Base-by-base conservation (phyloP, 2,797 vertebrate species). In the Manis javanica region DNA sequence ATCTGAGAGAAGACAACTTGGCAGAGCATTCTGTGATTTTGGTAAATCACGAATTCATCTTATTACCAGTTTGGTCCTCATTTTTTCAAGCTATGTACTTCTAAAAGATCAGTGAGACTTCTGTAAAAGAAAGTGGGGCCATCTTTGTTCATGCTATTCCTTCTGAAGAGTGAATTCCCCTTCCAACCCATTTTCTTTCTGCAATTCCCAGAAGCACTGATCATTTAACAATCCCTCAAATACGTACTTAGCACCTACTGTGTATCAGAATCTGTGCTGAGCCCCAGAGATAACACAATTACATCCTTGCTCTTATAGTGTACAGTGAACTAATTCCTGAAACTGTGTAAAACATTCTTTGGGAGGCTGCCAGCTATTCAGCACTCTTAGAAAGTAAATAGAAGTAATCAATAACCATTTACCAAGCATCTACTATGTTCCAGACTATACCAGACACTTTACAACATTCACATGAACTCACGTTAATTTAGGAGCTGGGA, bases 331-430 rank as follows among this genome's bases (percentile, higher is more conserved):
- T 61, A 6, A 55, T 79, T 64, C 55, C 49, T 82, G 49, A 77
- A 83, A 11, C 7, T 21, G 3, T 13, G 46, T 15, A 46, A 66
- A 51, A 59, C 39, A 24, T 74, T 59, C 66, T 69, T 79, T 79
- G 46, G 46, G 39, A 39, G 6, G 74, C 72, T 59, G 12, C 19
- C 34, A 83, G 37, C 15, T 31, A 59, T 75, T 85, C 59, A 37
- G 4, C 63, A 64, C 79, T 85, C 53, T 87, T 87, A 78, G 26
- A 81, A 94, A 90, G 51, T 77, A 90, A 96, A 49, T 87, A 90
- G 68, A 90, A 29, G 59, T 26, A 75, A 49, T 4, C 24, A 82
- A 82, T 57, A 15, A 16, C 21, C 24, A 63, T 85, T 71, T 15
- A 78, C 66, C 66, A 68, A 84, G 37, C 51, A 21, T 57, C 57